phyloP scores from a whole-genome alignment of 2,113 vertebrate species.

The western clawed frog (Xenopus tropicalis) region DNA sequence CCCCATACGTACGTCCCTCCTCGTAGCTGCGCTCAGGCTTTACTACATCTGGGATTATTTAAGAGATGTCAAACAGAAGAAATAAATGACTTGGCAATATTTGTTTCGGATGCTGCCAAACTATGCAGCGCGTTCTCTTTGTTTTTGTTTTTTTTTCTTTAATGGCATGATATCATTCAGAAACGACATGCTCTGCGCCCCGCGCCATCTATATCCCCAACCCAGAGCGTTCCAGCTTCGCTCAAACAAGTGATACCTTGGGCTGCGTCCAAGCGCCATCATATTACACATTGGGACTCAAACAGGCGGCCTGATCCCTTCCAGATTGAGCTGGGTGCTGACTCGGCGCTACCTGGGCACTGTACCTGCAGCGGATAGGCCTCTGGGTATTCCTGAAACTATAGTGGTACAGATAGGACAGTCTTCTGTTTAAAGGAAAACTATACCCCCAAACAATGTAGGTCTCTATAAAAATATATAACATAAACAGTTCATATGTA shows the following conservation, averaged over 20 bases:
- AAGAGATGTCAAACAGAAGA: constrained; percentile 12
- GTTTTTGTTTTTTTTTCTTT: constrained; percentile 5
- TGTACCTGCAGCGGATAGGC: neutral
- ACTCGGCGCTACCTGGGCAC: neutral
- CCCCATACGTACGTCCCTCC: neutral
- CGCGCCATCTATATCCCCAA: constrained; percentile 9
- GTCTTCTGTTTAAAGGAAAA: too few relatives aligned
- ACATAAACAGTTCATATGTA: too few relatives aligned
- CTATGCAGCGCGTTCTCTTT: neutral
- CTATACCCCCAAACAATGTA: too few relatives aligned
- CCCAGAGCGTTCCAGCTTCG: constrained; percentile 1
- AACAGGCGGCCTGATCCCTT: constrained; percentile 5
- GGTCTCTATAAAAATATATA: too few relatives aligned
- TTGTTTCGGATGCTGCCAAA: constrained; percentile 6
- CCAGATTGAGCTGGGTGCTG: constrained; percentile 8
- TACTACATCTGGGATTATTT: constrained; percentile 34
- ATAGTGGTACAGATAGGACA: too few relatives aligned
- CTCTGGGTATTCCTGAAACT: too few relatives aligned
- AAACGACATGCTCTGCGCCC: constrained; percentile 22
- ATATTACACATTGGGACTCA: constrained; percentile 5
- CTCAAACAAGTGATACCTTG: constrained; percentile 8
- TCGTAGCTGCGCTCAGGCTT: neutral
- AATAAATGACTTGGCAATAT: constrained; percentile 18
- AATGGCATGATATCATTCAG: constrained; percentile 35
- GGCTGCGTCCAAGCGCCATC: neutral